Base-by-base conservation (phyloP, 1,140 invertebrate genomes). In the Choristoneura fumiferana region DNA sequence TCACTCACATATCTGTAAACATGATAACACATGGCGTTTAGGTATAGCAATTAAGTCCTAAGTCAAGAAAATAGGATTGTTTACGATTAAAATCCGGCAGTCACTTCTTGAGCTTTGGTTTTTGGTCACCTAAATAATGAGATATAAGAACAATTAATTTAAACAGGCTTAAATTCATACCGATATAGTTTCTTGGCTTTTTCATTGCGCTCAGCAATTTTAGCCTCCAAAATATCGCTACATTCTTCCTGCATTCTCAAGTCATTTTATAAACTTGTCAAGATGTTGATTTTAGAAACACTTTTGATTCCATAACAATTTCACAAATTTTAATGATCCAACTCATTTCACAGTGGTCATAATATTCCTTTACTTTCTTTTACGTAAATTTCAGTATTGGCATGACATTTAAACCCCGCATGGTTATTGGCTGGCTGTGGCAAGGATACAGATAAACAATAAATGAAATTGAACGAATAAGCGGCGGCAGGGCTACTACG, bases 1-100 rank as follows among this genome's bases (percentile, higher is more conserved):
- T 92, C 92, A 62, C 76, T 92, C 57, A 92, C 90, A 75, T 91
- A 91, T 55, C 91, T 92, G 73, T 33, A 90, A 91, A 29, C 45
- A 57, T 38, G 13, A 36, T 45, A 13, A 40, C n/a, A 22, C 43
- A n/a, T 29, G 18, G 3, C 18, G 8, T 33, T 6, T 22, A 49
- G 9, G 6, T 4, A 35, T 9, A 9, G 6, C 5, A 36, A 54
- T 4, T 29, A 3, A 37, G 3, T 9, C 15, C 1, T 36, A 12
- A 35, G 12, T n/a, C n/a, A n/a, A 54, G 29, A n/a, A 54, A 15
- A 36, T 14, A 29, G 6, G 2, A 8, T 37, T 54, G 53, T 54
- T 54, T 54, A 36, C 33, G 33, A 35, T 36, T 29, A 17, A 14
- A 35, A 33, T 15, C 29, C 36, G 15, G 33, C 36, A 35, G 29